These are phyloP conservation scores for Phrynosoma platyrhinos DNA, from an alignment of 2,113 vertebrate species.

Conservation along the genomic window DNA sequence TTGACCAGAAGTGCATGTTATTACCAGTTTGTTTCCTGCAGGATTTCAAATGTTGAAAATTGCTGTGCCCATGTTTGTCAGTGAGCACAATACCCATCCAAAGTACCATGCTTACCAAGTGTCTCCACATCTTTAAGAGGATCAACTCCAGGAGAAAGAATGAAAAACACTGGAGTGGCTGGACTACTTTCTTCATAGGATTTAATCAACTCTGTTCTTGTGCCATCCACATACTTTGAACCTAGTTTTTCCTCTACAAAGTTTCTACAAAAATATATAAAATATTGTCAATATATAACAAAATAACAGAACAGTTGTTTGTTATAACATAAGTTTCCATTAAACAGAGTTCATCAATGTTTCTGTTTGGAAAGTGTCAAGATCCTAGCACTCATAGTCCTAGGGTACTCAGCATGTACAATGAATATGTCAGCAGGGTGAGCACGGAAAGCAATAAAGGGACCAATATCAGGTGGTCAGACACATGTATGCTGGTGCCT, in stretches of 20 bases:
- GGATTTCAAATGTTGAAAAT: neutral
- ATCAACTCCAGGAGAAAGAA: constrained; percentile 83
- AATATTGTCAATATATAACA: neutral
- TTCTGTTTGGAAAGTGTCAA: neutral
- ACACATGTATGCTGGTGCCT: neutral
- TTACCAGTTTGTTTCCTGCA: neutral
- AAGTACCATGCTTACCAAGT: constrained; percentile 71
- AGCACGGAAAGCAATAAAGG: neutral
- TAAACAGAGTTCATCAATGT: neutral
- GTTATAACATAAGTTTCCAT: neutral
- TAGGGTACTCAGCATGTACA: neutral
- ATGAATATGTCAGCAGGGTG: neutral
- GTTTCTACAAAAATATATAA: constrained; percentile 68
- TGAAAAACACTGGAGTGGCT: constrained; percentile 82
- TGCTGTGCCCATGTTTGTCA: neutral
- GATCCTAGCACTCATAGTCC: neutral
- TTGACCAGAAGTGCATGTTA: neutral
- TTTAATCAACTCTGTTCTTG: constrained; percentile 80
- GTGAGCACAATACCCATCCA: constrained; percentile 12
- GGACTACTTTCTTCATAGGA: constrained; percentile 79
- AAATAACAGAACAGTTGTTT: fast-evolving
- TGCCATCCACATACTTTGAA: constrained; percentile 76
- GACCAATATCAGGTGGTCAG: neutral
- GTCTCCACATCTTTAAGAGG: constrained; percentile 83
- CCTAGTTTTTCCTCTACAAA: constrained; percentile 84